These are phyloP conservation scores for Pseudomyrmex cubaensis DNA, from an alignment of 1,140 invertebrate genomes.

Conservation along the genomic window DNA sequence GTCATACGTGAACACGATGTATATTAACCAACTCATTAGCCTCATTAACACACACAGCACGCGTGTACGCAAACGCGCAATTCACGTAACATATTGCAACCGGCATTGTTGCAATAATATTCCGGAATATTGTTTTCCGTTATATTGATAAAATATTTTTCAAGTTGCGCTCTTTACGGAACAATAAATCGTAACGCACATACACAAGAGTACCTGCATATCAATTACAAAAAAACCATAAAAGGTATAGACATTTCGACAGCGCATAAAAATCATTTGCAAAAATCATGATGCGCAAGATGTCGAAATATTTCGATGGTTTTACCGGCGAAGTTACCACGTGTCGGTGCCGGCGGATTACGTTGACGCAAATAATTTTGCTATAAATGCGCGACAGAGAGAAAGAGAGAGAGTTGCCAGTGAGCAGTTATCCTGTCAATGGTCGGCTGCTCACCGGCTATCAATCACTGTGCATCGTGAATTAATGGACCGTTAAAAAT, in stretches of 20 bases:
- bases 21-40: conserved; percentile 61
- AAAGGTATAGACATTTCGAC: not conserved
- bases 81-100: conserved; percentile 19
- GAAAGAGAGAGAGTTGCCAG: conserved; percentile 29
- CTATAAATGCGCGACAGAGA: conserved; percentile 41
- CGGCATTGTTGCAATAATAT: conserved; percentile 40
- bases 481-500: conserved; percentile 74
- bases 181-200: too few species aligned
- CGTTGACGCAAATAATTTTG: conserved; percentile 40
- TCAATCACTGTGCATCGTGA: conserved; percentile 65
- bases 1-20: conserved; percentile 50
- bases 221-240: not conserved
- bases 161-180: too few species aligned
- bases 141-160: conserved; percentile 1
- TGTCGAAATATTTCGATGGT: not conserved
- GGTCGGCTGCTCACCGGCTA: conserved; percentile 62
- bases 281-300: not conserved
- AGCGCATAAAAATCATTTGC: not conserved
- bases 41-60: conserved; percentile 42
- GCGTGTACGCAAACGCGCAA: conserved; percentile 1
- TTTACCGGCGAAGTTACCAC: not conserved
- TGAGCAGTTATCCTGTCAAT: conserved; percentile 70
- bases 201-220: not conserved
- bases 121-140: conserved; percentile 21
- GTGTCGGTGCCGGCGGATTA: not conserved